Conservation (phyloP, 2,797 vertebrate genomes). For the Oreochromis grahami region DNA sequence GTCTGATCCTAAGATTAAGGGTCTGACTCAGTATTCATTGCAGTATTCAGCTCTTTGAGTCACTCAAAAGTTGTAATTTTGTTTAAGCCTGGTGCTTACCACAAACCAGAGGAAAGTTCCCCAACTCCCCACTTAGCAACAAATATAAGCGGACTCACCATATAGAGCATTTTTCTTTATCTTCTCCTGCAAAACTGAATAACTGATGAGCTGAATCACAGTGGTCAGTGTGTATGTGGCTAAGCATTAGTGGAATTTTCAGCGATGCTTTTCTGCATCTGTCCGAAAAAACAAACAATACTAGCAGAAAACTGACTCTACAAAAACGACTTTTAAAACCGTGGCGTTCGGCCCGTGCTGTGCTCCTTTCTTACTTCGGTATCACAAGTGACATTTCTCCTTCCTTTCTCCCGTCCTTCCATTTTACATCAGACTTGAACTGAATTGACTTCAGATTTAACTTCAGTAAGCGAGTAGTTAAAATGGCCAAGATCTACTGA, state of each 20-base stretch:
- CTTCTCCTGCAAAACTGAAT: background rate
- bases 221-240: background rate
- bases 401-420: background rate
- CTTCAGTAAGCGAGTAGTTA: background rate
- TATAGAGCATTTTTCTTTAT: background rate
- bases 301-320: background rate
- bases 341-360: background rate
- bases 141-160: constrained; percentile 4
- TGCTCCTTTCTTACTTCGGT: background rate
- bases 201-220: background rate
- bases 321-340: background rate
- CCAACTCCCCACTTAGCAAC: constrained; percentile 7
- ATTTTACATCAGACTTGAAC: background rate
- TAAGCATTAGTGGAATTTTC: background rate
- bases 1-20: constrained; percentile 70
- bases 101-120: constrained; percentile 37
- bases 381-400: background rate
- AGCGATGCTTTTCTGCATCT: background rate
- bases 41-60: constrained; percentile 52
- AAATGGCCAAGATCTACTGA: background rate
- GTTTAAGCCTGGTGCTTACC: constrained; percentile 35
- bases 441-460: background rate
- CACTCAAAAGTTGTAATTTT: constrained; percentile 62
- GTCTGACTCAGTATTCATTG: constrained; percentile 65
- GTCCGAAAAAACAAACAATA: background rate